Percentiles rank a stretch among this genome's conserved stretches.
phyloP scores from a whole-genome alignment of 2,888 invertebrate genomes.

The Philonicus albiceps region DNA sequence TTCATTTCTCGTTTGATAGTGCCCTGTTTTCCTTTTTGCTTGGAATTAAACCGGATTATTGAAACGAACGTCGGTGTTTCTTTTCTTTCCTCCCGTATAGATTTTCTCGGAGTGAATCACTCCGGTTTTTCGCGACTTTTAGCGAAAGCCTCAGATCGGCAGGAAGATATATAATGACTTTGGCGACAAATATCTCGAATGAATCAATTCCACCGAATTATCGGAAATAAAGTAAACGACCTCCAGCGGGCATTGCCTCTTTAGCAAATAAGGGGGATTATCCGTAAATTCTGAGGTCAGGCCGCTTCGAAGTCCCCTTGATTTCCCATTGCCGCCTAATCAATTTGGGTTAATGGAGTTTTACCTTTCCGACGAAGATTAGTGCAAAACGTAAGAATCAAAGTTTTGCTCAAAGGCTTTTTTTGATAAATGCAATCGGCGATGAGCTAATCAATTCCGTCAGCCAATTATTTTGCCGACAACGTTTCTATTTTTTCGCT shows the following conservation, averaged over 20 bases:
- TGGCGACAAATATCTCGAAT: not conserved
- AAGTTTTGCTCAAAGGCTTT: not conserved
- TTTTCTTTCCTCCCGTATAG: not conserved
- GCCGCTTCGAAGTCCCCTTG: not conserved
- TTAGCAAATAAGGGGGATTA: not conserved
- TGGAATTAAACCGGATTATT: not conserved
- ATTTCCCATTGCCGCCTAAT: not conserved
- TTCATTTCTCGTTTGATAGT: not conserved
- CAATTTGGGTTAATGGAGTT: constrained; percentile 3
- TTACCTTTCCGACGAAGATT: not conserved
- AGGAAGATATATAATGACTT: not conserved
- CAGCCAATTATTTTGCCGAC: not conserved
- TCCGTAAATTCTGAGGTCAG: not conserved
- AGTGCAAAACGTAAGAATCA: not conserved
- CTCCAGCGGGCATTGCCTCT: not conserved
- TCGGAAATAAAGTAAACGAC: constrained; percentile 5
- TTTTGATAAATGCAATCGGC: not conserved
- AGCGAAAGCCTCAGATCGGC: not conserved
- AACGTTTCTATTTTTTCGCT: not conserved
- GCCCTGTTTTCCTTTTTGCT: not conserved
- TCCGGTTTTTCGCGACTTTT: not conserved
- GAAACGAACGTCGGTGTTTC: not conserved
- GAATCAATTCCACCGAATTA: not conserved
- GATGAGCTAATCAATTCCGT: not conserved
- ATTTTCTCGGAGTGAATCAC: not conserved